Percentiles rank a stretch among this genome's conserved stretches.
These are phyloP conservation scores for Eustalomyia histrio DNA, from an alignment of 2,888 invertebrate genomes.

Conservation along the genomic window DNA sequence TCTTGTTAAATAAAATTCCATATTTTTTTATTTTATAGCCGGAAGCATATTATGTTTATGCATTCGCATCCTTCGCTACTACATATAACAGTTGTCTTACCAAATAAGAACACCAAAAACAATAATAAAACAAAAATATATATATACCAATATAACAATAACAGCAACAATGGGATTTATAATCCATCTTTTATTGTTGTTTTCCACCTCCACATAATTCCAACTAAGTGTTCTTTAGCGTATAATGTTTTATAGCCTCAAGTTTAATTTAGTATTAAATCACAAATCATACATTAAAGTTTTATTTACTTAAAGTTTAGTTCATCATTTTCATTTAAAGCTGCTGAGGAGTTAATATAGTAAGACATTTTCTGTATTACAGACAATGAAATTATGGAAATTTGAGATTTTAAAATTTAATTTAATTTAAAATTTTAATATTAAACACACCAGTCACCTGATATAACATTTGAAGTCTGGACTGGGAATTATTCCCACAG, in stretches of 20 bases:
- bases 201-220: background rate
- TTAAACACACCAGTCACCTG: too few relatives aligned
- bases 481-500: too few relatives aligned
- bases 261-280: constrained; percentile 22
- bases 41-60: constrained; percentile 48
- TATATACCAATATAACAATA: too few relatives aligned
- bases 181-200: background rate
- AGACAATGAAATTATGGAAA: too few relatives aligned
- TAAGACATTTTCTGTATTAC: too few relatives aligned
- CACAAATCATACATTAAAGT: constrained; percentile 11
- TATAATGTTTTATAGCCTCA: constrained; percentile 28
- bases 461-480: too few relatives aligned
- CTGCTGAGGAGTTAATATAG: too few relatives aligned
- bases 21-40: constrained; percentile 27
- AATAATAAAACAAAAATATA: too few relatives aligned
- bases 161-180: background rate
- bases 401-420: too few relatives aligned
- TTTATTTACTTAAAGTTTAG: constrained; percentile 23
- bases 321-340: background rate
- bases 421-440: too few relatives aligned
- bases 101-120: too few relatives aligned
- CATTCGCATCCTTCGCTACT: constrained; percentile 7
- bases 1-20: too few relatives aligned
- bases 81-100: constrained; percentile 15
- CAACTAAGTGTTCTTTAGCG: background rate